Evolutionary conservation across 1,140 invertebrate species (phyloP), one percentile per base, ranked within the genome.

Genomic region (Lepidurus packardi): DNA sequence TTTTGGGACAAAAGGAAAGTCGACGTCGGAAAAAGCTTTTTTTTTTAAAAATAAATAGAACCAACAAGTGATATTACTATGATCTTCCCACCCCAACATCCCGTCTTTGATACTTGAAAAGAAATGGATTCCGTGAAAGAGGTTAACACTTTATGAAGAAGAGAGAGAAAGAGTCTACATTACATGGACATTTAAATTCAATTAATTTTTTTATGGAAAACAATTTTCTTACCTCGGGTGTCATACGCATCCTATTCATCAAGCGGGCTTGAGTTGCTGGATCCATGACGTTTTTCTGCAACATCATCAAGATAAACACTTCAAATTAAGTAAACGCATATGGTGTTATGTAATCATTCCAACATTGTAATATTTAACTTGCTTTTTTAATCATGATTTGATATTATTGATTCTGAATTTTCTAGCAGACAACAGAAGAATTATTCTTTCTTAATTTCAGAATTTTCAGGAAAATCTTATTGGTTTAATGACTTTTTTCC

Each of bases 41-140:
- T 65, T 65, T 65, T n/a, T n/a, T 5, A 7, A 13, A 13, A 65
- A 9, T 9, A 65, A n/a, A 65, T 65, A 65, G 21, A 65, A 65
- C 53, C 34, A 34, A 34, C 34, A 34, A 34, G 53, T 65, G 53
- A 65, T 65, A 65, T 65, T 65, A 65, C 53, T n/a, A 65, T 65
- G 53, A 65, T 65, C 53, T 65, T 65, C 53, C 53, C 34, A n/a
- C 53, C 21, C n/a, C n/a, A n/a, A n/a, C n/a, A n/a, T n/a, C n/a
- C n/a, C n/a, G n/a, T 1, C 7, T 65, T n/a, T 16, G 53, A 65
- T 16, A n/a, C 13, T 65, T 65, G 16, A 34, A 34, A 34, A 34
- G 34, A 34, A 34, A 34, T 34, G 34, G 34, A 34, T 34, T 34
- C 34, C 34, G 2, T 34, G 34, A 34, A 34, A 34, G 34, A 34